Conservation (phyloP, 2,888 invertebrate genomes). For the Luffia ferchaultella region DNA sequence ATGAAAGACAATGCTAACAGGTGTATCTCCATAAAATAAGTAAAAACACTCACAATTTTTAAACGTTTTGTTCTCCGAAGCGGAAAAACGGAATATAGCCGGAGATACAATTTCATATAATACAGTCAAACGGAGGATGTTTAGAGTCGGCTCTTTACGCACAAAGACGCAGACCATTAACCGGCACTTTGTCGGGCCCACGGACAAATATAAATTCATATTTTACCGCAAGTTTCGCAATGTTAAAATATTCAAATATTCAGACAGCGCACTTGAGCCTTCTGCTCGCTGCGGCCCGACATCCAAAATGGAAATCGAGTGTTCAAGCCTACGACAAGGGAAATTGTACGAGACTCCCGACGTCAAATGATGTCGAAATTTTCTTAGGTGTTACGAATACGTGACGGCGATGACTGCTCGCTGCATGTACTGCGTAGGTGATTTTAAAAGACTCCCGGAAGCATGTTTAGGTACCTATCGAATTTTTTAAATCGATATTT, state of each 20-base stretch:
- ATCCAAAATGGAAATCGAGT: conserved; percentile 54
- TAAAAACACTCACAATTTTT: too few species aligned
- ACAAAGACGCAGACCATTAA: conserved; percentile 9
- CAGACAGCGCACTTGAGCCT: conserved; percentile 48
- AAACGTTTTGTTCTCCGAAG: too few species aligned
- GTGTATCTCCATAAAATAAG: too few species aligned
- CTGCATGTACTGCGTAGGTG: too few species aligned
- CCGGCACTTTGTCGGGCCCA: conserved; percentile 7
- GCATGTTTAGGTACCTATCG: too few species aligned
- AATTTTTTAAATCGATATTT: too few species aligned
- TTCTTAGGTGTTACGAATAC: conserved; percentile 24
- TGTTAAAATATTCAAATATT: conserved; percentile 59
- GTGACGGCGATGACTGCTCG: background rate
- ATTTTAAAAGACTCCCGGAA: too few species aligned
- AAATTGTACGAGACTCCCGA: conserved; percentile 46
- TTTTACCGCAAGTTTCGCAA: conserved; percentile 34
- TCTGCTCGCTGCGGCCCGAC: conserved; percentile 35
- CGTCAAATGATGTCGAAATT: conserved; percentile 46
- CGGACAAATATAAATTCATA: conserved; percentile 34
- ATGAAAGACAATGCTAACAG: too few species aligned
- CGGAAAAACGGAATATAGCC: too few species aligned
- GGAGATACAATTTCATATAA: background rate
- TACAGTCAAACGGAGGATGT: background rate
- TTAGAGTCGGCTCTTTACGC: background rate
- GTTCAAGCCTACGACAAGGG: conserved; percentile 44